Conservation (phyloP, 1,140 invertebrate genomes). For the Calycopis cecrops region DNA sequence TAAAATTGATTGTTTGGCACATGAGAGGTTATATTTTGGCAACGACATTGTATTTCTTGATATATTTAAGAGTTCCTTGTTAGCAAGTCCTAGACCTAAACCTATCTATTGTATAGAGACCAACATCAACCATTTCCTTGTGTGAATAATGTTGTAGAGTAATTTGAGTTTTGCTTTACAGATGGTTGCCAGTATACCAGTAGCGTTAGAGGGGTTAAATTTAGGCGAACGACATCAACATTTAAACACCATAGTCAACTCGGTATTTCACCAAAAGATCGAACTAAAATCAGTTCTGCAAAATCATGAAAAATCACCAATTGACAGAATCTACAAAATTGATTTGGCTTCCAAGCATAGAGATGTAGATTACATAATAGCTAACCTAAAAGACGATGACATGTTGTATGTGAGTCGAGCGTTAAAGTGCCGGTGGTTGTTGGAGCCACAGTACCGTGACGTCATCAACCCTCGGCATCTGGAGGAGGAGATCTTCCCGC, state of each 20-base stretch:
- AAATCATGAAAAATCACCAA: constrained; percentile 32
- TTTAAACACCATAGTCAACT: constrained; percentile 37
- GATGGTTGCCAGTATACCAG: too few species aligned
- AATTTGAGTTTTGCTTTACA: constrained; percentile 20
- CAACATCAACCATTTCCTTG: constrained; percentile 27
- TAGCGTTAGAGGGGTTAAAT: too few species aligned
- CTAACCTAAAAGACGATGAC: constrained; percentile 41
- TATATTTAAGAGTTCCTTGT: too few species aligned
- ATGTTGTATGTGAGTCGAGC: constrained; percentile 54
- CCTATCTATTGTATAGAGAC: too few species aligned
- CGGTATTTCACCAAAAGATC: constrained; percentile 23
- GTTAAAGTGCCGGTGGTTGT: constrained; percentile 40
- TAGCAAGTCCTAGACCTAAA: too few species aligned
- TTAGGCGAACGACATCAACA: constrained; percentile 40
- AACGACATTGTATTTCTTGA: too few species aligned
- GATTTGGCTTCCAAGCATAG: constrained; percentile 44
- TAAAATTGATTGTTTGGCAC: too few species aligned
- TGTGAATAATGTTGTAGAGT: constrained; percentile 26
- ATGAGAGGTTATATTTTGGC: too few species aligned
- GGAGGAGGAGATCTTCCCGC: constrained; percentile 39
- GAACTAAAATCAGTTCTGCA: constrained; percentile 27
- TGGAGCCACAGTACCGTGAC: constrained; percentile 32
- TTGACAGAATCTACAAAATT: constrained; percentile 54
- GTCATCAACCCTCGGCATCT: constrained; percentile 45
- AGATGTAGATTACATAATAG: constrained; percentile 44